These are phyloP conservation scores for Anastatus disparis DNA, from an alignment of 1,140 invertebrate genomes.

Conservation along the genomic window DNA sequence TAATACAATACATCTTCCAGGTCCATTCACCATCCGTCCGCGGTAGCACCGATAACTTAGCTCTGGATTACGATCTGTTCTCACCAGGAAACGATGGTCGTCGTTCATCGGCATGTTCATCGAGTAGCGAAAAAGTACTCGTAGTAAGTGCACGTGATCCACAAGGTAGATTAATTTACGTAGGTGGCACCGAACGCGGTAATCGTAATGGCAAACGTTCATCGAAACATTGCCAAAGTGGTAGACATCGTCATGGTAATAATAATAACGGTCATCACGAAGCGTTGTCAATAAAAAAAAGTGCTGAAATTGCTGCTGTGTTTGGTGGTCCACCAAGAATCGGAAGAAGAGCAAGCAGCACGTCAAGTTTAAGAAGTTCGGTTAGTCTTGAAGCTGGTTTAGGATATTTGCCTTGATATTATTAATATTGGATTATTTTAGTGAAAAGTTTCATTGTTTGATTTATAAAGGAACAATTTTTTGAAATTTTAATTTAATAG, in stretches of 20 bases:
- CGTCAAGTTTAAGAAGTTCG: slow-evolving; percentile 60
- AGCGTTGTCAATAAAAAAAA: slow-evolving; percentile 85
- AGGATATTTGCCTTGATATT: slow-evolving; percentile 62
- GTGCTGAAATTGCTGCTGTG: slow-evolving; percentile 86
- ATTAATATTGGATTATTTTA: not conserved
- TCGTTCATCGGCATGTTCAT: slow-evolving; percentile 52
- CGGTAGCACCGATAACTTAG: slow-evolving; percentile 72
- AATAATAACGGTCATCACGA: slow-evolving; percentile 69
- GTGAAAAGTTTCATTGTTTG: not conserved
- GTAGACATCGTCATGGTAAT: slow-evolving; percentile 53
- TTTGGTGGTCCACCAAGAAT: slow-evolving; percentile 68
- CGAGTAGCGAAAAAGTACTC: slow-evolving; percentile 64
- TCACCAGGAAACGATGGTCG: slow-evolving; percentile 63
- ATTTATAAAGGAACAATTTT: too few relatives aligned
- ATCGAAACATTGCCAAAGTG: slow-evolving; percentile 61
- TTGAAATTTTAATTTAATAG: too few relatives aligned
- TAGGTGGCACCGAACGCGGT: slow-evolving; percentile 64
- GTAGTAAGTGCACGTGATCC: slow-evolving; percentile 70
- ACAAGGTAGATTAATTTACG: slow-evolving; percentile 68
- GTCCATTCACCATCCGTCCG: slow-evolving; percentile 50
- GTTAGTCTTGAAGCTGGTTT: slow-evolving; percentile 63
- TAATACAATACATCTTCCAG: too few relatives aligned
- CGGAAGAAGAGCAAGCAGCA: slow-evolving; percentile 56
- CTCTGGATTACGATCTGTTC: slow-evolving; percentile 78
- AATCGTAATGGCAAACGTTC: not conserved